Evolutionary conservation across 2,888 invertebrate species (phyloP), one percentile per base, ranked within the genome.

Genomic region (Flexamia atlantica): DNA sequence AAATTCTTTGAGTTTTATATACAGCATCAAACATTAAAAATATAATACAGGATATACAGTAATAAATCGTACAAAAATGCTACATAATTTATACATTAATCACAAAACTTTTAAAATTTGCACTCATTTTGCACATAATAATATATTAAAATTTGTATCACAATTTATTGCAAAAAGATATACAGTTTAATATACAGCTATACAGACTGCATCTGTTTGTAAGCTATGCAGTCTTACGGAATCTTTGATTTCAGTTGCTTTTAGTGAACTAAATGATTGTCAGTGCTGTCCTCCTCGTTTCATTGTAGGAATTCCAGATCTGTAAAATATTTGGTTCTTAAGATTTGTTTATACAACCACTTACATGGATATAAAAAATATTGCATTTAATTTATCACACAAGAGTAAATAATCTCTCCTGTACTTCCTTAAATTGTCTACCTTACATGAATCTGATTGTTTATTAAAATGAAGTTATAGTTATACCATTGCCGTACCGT

Each of bases 111-210:
- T 60, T 14, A 28, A 64, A 64, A 64, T 64, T 64, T 64, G 64
- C 57, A 57, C 57, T 57, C 9, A 14, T 23, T 57, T 57, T 23
- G 23, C 28, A 64, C 30, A 64, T 5, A 64, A 23, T 12, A 53
- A 20, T 28, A 64, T 64, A 64, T 64, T 57, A 64, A 64, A 64
- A 64, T 30, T 64, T n/a, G 5, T 64, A 64, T 64, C 64, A 64
- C 64, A 64, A 64, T 64, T 64, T 64, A 64, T 64, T 64, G 30
- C 64, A 64, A 64, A n/a, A 14, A 7, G 12, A 64, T 64, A 30
- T 64, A 64, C 30, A 64, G n/a, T 64, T n/a, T 28, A 25, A 64
- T 28, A 64, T 64, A 64, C 12, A 64, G 64, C 30, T 64, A 28
- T 64, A 64, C 30, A 14, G 2, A 64, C 57, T 57, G 57, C 57